These are phyloP conservation scores for Poecilia wingei DNA, from an alignment of 2,797 vertebrate genomes.

Conservation along the genomic window DNA sequence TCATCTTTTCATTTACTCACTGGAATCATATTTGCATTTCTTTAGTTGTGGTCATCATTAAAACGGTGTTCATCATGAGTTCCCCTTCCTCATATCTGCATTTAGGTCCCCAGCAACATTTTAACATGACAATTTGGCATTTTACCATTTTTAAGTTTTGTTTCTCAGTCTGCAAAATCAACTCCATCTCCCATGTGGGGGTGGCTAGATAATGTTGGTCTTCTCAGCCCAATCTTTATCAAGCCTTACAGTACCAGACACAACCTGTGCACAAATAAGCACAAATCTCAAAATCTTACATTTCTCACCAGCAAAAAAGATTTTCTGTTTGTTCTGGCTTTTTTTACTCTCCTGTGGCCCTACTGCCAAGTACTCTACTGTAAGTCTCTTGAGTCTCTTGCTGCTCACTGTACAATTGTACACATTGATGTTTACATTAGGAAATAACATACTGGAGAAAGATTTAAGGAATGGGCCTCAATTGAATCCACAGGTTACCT, in stretches of 20 bases:
- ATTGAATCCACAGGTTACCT: conserved; percentile 58
- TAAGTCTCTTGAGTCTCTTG: conserved; percentile 34
- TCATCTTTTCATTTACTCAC: neutral
- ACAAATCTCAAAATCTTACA: neutral
- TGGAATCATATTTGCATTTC: neutral
- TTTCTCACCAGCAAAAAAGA: neutral
- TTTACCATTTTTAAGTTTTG: neutral
- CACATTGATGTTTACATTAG: conserved; percentile 32
- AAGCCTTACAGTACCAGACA: neutral
- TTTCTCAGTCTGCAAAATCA: neutral
- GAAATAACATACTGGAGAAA: conserved; percentile 61
- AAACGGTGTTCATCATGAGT: neutral
- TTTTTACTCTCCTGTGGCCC: neutral
- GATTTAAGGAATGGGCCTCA: conserved; percentile 62
- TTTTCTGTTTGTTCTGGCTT: neutral
- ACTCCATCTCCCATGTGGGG: neutral
- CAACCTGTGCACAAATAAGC: neutral
- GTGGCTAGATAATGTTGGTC: neutral
- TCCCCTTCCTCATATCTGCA: neutral
- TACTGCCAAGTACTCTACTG: conserved; percentile 5
- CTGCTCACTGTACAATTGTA: conserved; percentile 53
- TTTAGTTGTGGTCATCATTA: neutral
- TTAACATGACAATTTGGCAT: neutral
- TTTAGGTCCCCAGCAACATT: neutral
- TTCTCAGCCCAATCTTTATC: neutral